Percentiles rank a stretch among this genome's conserved stretches.
Evolutionary conservation across 2,888 invertebrate genomes (phyloP).

Genomic region (Myathropa florea): DNA sequence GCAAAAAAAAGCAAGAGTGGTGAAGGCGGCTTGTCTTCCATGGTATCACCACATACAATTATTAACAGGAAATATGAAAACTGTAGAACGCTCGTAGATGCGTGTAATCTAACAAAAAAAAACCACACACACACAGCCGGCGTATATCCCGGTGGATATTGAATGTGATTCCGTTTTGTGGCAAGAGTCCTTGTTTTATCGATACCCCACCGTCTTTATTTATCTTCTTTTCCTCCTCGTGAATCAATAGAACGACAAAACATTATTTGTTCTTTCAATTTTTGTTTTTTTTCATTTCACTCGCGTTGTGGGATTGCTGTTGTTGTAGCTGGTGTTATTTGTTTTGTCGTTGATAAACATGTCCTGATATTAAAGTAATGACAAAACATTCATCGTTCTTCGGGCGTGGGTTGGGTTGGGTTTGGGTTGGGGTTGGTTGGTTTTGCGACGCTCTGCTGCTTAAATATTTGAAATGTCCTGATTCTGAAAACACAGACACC

Average conservation of each 20-base stretch:
- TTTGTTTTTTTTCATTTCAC: neutral
- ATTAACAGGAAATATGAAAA: neutral
- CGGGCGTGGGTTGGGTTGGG: neutral
- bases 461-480: neutral
- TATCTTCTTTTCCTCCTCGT: constrained; percentile 2
- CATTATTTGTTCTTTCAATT: constrained; percentile 7
- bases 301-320: neutral
- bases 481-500: neutral
- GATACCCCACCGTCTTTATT: constrained; percentile 16
- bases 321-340: neutral
- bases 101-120: neutral
- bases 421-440: neutral
- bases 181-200: constrained; percentile 26
- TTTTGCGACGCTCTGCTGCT: neutral
- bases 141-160: neutral
- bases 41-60: neutral
- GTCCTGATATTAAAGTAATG: neutral
- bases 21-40: neutral
- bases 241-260: constrained; percentile 24
- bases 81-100: neutral
- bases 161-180: neutral
- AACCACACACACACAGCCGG: neutral
- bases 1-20: neutral
- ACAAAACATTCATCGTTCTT: neutral
- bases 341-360: neutral